Conservation (phyloP, 2,797 vertebrate genomes). For the Tinamus major region DNA sequence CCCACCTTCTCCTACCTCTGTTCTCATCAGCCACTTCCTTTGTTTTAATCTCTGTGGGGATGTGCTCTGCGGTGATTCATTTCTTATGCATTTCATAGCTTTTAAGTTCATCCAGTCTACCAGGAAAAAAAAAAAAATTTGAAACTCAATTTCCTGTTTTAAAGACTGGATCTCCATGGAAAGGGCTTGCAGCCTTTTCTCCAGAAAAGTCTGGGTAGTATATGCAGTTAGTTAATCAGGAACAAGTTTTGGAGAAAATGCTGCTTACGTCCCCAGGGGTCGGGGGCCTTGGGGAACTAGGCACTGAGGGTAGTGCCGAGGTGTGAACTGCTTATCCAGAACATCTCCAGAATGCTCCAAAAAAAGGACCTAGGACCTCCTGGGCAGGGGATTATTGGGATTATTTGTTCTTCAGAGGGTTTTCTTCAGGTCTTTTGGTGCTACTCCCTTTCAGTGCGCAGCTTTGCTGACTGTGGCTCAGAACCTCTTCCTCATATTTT, state of each 20-base stretch:
- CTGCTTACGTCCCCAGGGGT: background rate
- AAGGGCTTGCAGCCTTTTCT: background rate
- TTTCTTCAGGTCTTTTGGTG: background rate
- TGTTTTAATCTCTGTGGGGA: background rate
- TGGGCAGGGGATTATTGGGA: too few relatives aligned
- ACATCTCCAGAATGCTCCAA: background rate
- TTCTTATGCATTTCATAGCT: background rate
- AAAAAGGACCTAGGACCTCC: background rate
- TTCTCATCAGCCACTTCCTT: background rate
- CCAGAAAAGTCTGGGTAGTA: fast-evolving
- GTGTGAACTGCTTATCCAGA: background rate
- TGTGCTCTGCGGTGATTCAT: background rate
- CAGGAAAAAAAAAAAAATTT: background rate
- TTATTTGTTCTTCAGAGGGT: background rate
- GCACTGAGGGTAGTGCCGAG: background rate
- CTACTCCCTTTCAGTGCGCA: background rate
- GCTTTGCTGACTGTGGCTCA: background rate
- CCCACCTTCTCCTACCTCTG: background rate
- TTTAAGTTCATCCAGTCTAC: background rate
- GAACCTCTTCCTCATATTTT: too few relatives aligned
- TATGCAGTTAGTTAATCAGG: background rate
- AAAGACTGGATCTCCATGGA: background rate
- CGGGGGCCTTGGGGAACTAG: background rate
- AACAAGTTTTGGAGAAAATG: background rate
- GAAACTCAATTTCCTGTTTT: background rate